phyloP scores from a whole-genome alignment of 2,113 vertebrate species.

The Alligator mississippiensis region DNA sequence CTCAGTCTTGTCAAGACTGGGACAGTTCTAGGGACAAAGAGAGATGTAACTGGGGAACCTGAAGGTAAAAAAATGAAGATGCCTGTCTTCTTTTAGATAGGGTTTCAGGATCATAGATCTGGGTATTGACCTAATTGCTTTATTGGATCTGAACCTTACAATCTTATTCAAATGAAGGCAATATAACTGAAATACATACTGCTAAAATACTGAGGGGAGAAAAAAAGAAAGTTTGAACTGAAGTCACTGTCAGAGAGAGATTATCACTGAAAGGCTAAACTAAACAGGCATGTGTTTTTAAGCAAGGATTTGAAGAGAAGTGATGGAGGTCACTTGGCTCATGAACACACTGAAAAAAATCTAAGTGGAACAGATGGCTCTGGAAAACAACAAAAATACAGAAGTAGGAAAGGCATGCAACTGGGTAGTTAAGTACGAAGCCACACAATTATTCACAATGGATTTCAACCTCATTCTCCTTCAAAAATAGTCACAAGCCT shows the following conservation, averaged over 20 bases:
- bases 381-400: not conserved
- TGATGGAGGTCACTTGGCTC: not conserved
- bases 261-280: not conserved
- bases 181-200: not conserved
- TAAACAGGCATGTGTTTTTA: not conserved
- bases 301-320: not conserved
- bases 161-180: not conserved
- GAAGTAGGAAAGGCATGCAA: not conserved
- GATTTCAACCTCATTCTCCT: not conserved
- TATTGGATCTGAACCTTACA: not conserved
- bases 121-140: too few relatives aligned
- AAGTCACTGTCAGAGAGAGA: not conserved
- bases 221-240: not conserved
- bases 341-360: not conserved
- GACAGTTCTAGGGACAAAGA: too few relatives aligned
- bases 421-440: not conserved
- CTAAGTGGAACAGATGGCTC: not conserved
- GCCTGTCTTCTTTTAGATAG: too few relatives aligned
- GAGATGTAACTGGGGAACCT: too few relatives aligned
- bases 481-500: not conserved
- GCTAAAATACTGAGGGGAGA: not conserved
- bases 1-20: too few relatives aligned
- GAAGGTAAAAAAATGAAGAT: too few relatives aligned
- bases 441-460: not conserved
- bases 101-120: too few relatives aligned